Evolutionary conservation across 2,113 vertebrate species (phyloP).

Genomic region (Rhineura floridana): DNA sequence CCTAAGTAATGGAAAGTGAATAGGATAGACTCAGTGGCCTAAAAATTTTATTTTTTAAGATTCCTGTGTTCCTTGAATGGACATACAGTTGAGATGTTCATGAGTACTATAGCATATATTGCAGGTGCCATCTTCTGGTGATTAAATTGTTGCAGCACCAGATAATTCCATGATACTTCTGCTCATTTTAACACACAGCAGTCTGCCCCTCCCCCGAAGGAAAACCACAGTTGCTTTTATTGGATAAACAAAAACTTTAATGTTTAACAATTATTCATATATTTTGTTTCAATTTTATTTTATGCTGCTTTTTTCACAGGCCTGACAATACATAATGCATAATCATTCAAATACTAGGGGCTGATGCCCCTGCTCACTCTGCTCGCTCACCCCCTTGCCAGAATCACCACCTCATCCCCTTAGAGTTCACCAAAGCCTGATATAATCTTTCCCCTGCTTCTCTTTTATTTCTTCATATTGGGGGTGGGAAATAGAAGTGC

Average conservation of each 20-base stretch:
- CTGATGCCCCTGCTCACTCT: too few relatives aligned
- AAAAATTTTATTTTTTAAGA: background rate
- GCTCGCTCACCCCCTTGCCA: too few relatives aligned
- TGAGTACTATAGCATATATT: constrained; percentile 52
- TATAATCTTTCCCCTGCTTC: too few relatives aligned
- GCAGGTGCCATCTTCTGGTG: constrained; percentile 72
- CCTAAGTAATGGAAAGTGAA: constrained; percentile 7
- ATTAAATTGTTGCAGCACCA: constrained; percentile 22
- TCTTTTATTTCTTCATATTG: too few relatives aligned
- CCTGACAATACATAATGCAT: background rate
- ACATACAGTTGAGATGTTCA: constrained; percentile 24
- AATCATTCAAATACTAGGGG: background rate
- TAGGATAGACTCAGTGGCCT: rapidly evolving
- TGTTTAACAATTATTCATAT: background rate
- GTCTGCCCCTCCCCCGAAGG: background rate
- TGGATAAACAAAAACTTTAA: background rate
- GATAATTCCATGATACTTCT: background rate
- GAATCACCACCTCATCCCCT: too few relatives aligned
- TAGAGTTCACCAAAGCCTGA: too few relatives aligned
- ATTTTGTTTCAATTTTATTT: background rate
- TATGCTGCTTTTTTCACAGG: background rate
- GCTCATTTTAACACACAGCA: rapidly evolving
- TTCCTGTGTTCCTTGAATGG: constrained; percentile 27
- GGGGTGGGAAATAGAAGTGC: too few relatives aligned
- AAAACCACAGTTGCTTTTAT: background rate